Percentiles rank a stretch among this genome's conserved stretches.
Evolutionary conservation across 1,140 invertebrate genomes (phyloP).

Genomic region (Apocrypta bakeri): DNA sequence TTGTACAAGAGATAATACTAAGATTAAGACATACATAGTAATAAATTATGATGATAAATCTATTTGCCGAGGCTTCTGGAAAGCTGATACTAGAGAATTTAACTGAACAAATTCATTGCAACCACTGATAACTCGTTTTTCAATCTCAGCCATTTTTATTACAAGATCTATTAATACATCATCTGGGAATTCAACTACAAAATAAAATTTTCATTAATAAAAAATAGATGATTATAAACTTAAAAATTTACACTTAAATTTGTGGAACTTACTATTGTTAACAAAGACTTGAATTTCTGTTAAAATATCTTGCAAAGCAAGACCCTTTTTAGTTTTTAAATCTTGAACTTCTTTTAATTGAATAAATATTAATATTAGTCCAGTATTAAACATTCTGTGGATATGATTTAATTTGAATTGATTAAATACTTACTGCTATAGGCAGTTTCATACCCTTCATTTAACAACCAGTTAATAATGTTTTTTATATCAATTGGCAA

Average conservation of each 20-base stretch:
- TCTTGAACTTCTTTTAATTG: constrained; percentile 83
- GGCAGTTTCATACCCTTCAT: constrained; percentile 86
- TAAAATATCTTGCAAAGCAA: constrained; percentile 92
- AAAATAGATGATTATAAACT: constrained; percentile 42
- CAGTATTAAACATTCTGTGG: not conserved
- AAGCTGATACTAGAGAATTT: constrained; percentile 86
- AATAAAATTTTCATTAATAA: constrained; percentile 14
- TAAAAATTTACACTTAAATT: not conserved
- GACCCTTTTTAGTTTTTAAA: constrained; percentile 89
- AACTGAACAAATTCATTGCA: constrained; percentile 90
- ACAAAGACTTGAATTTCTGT: constrained; percentile 90
- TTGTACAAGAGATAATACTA: constrained; percentile 11
- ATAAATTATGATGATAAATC: constrained; percentile 53
- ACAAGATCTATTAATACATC: constrained; percentile 83
- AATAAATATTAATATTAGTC: not conserved
- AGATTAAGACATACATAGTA: too few relatives aligned
- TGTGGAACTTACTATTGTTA: constrained; percentile 84
- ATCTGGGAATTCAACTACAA: constrained; percentile 87
- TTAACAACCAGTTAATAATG: constrained; percentile 92
- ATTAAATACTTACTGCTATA: constrained; percentile 85
- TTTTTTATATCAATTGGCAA: constrained; percentile 91
- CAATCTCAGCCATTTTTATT: constrained; percentile 88
- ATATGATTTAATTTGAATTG: constrained; percentile 62
- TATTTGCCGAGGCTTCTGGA: constrained; percentile 81
- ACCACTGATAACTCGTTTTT: constrained; percentile 84